Evolutionary conservation across 2,113 vertebrate genomes (phyloP), one percentile per base, ranked within the genome.

Genomic region (Engraulis encrasicolus): DNA sequence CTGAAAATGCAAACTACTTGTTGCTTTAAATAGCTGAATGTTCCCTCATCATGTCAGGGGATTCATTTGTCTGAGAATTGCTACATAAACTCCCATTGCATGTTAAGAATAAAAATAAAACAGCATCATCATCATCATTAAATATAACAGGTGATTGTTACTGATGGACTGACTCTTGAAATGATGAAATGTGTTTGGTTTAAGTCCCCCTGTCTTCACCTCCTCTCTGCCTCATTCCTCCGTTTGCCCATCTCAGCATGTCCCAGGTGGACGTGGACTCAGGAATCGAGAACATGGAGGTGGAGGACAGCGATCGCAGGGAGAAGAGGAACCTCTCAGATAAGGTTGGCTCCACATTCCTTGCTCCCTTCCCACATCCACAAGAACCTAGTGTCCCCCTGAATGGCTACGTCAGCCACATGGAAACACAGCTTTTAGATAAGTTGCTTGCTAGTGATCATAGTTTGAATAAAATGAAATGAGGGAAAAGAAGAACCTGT

Each of bases 221-320:
- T 74, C 7, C 18, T 78, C 14, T 23, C 7, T 11, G 66, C 7
- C 61, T 40, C 83, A 27, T 85, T 23, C 49, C 5, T 15, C 49
- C 84, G 7, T 78, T 0, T 87, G 52, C 85, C 37, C 89, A 9
- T 91, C 91, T 5, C 91, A 99, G 98, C 89, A 97, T 99, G 96
- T 99, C 98, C 94, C 98, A 99, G 95, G 98, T 99, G 91, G 98
- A 99, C 91, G 98, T 99, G 92, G 98, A 99, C 96, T 99, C 98
- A 89, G 98, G 98, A 90, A 99, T 99, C 84, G 98, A 99, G 92
- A 99, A 99, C 88, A 99, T 99, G 98, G 98, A 99, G 89, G 98
- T 99, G 0, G 98, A 99, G 20, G 98, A 99, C 91, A 97, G 92
- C 1, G 98, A 99, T 90, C 97, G 98, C 88, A 96, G 98, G 86